These are phyloP conservation scores for Pemphredon lugubris DNA, from an alignment of 2,888 invertebrate genomes.

Conservation along the genomic window DNA sequence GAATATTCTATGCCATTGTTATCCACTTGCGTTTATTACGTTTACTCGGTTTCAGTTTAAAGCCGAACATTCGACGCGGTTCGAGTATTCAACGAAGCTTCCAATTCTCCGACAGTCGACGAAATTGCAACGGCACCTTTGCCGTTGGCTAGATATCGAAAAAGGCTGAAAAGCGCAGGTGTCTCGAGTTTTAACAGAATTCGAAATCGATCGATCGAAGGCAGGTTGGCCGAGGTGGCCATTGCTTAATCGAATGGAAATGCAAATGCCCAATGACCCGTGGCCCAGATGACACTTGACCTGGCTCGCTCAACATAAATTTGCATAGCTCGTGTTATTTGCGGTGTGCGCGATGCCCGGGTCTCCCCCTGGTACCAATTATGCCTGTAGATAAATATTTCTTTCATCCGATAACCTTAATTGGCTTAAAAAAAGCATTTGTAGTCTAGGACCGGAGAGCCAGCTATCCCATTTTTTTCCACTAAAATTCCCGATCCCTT, in stretches of 20 bases:
- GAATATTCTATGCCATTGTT: no score
- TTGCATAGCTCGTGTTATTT: slow-evolving; percentile 74
- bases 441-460: slow-evolving; percentile 43
- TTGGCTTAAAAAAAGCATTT: slow-evolving; percentile 67
- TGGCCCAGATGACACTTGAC: slow-evolving; percentile 75
- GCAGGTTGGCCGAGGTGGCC: slow-evolving; percentile 41
- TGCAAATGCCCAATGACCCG: slow-evolving; percentile 73
- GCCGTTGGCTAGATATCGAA: no score
- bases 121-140: no score
- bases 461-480: neutral
- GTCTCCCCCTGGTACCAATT: slow-evolving; percentile 55
- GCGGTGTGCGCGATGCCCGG: slow-evolving; percentile 40
- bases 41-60: no score
- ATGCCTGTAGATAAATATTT: slow-evolving; percentile 66
- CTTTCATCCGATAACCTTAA: slow-evolving; percentile 69
- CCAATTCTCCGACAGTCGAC: no score
- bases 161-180: no score
- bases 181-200: no score
- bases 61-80: no score
- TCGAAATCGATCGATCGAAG: slow-evolving; percentile 51
- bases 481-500: neutral
- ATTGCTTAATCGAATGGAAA: slow-evolving; percentile 69
- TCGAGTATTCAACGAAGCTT: no score
- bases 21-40: no score
- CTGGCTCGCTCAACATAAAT: slow-evolving; percentile 77